Base-by-base conservation (phyloP, 2,888 invertebrate genomes). In the Tetragonisca angustula region DNA sequence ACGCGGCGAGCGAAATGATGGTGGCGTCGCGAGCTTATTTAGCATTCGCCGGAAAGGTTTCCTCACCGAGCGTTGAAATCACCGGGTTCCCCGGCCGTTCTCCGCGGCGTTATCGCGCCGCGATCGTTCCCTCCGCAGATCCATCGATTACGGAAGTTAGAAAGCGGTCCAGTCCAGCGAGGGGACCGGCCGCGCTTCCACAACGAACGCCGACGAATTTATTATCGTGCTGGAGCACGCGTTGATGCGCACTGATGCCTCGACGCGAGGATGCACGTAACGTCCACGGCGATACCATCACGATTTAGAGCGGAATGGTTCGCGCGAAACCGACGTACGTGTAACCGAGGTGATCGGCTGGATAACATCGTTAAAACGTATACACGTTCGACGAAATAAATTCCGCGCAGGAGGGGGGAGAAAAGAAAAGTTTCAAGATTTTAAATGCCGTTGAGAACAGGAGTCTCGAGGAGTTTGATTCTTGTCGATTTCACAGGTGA, bases 211-310 rank as follows among this genome's bases (percentile, higher is more conserved):
- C 68, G 75, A 79, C 76, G 78, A 83, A 84, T 84, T 83, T 83
- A 84, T 83, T 79, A 76, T 61, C 65, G 56, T 27, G 64, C 65
- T 2, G 50, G 54, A 68, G 68, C 56, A 56, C 72, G 81, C 83
- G 79, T 69, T 82, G 83, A 77, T 67, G 65, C 65, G 59, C 73
- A 65, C 59, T 73, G 83, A 82, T 77, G 83, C 43, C 71, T 64
- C 73, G 61, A 65, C 72, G 79, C 69, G 84, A 78, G 76, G 85
- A 84, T 80, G 74, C 79, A 52, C 84, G 84, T 80, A 85, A 79
- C 73, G 79, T 79, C 19, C 4, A 54, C 50, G 65, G 59, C 78
- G 79, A 86, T 84, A 86, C 68, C 52, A 79, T 82, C 81, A 36
- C 52, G 78, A 81, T 78, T 81, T 76, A 79, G 73, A 73, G 85